Percentiles rank a stretch among this genome's conserved stretches.
phyloP scores from a whole-genome alignment of 2,113 vertebrate genomes.

The Prionailurus viverrinus region DNA sequence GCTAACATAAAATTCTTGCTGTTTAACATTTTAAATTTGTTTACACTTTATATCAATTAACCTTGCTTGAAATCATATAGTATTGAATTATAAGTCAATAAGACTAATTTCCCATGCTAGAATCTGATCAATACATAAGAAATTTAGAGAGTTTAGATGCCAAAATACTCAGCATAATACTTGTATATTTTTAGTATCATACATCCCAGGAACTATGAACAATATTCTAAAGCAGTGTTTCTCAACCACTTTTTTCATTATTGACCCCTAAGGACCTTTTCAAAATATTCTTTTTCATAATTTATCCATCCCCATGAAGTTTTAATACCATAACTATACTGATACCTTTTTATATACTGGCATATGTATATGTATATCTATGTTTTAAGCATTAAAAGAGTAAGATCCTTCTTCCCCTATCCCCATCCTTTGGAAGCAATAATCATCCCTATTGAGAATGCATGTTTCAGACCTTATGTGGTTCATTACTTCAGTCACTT shows the following conservation, averaged over 20 bases:
- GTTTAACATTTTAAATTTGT: background rate
- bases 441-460: background rate
- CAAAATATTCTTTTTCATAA: background rate
- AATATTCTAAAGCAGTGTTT: background rate
- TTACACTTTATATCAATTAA: background rate
- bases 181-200: background rate
- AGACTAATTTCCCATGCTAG: background rate
- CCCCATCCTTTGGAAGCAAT: background rate
- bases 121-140: slow-evolving; percentile 18
- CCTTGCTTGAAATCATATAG: background rate
- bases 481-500: background rate
- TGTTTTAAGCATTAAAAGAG: background rate
- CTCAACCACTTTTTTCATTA: background rate
- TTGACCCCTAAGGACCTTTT: background rate
- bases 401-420: background rate
- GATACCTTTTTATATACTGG: background rate
- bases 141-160: background rate
- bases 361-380: background rate
- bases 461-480: background rate
- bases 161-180: background rate
- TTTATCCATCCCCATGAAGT: background rate
- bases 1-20: background rate
- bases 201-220: background rate
- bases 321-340: background rate
- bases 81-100: background rate